phyloP scores from a whole-genome alignment of 37 sponge, comb jelly and placozoan genomes.

The Corticium candelabrum region DNA sequence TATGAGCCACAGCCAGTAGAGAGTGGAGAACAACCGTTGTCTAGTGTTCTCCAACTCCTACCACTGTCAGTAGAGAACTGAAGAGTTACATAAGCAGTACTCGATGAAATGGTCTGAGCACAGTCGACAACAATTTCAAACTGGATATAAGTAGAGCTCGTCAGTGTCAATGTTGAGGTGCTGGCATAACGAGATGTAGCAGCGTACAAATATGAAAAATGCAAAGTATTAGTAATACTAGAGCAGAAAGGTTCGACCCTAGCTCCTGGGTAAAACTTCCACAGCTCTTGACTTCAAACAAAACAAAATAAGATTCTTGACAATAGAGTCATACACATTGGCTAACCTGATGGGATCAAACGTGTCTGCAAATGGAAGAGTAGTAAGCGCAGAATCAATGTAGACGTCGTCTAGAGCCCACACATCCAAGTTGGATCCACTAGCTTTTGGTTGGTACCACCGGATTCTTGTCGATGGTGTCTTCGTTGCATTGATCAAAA shows the following conservation, averaged over 20 bases:
- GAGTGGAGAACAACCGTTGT: background rate
- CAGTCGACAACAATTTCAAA: background rate
- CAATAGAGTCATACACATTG: too few relatives aligned
- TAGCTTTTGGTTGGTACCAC: background rate
- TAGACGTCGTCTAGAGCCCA: constrained; percentile 3
- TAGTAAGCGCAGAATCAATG: background rate
- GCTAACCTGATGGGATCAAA: background rate
- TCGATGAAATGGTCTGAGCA: background rate
- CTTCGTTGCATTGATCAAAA: background rate
- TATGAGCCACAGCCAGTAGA: background rate
- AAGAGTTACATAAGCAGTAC: background rate
- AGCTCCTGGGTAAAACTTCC: background rate
- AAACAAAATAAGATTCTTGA: too few relatives aligned
- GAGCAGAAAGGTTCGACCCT: background rate
- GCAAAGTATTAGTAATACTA: background rate
- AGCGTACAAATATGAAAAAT: background rate
- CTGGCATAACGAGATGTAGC: background rate
- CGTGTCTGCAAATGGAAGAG: background rate
- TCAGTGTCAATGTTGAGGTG: background rate
- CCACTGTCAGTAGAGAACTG: background rate
- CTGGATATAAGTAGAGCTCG: background rate
- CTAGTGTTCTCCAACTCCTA: background rate
- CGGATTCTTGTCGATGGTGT: background rate
- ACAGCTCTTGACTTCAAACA: background rate
- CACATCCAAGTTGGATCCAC: background rate